phyloP scores from a whole-genome alignment of 2,113 vertebrate species.

The Channa maculata region DNA sequence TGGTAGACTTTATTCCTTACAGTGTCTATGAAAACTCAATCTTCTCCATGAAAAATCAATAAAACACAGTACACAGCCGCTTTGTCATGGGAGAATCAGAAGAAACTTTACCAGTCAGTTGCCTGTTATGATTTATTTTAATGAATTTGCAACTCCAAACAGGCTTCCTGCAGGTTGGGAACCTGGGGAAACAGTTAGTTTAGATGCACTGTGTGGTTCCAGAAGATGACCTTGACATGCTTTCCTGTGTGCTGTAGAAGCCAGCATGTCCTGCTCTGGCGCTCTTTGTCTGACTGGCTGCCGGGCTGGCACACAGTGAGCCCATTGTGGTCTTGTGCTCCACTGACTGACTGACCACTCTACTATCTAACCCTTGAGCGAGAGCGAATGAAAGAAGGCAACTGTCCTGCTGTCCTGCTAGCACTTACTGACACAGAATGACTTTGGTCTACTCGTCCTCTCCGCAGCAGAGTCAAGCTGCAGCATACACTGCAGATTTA shows the following conservation, averaged over 20 bases:
- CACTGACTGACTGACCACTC: slow-evolving; percentile 24
- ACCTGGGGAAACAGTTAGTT: neutral
- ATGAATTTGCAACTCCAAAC: neutral
- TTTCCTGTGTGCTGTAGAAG: slow-evolving; percentile 23
- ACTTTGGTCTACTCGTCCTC: neutral
- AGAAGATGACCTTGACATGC: slow-evolving; percentile 40
- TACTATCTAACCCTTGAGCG: slow-evolving; percentile 13
- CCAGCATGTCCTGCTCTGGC: neutral
- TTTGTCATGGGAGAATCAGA: neutral
- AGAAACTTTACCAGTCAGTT: too few relatives aligned
- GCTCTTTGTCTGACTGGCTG: slow-evolving; percentile 2
- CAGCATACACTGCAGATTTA: slow-evolving; percentile 14
- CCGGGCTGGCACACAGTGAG: slow-evolving; percentile 39
- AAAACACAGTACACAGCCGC: neutral
- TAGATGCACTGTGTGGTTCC: slow-evolving; percentile 16
- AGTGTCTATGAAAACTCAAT: neutral
- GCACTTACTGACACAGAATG: slow-evolving; percentile 27
- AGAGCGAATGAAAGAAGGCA: slow-evolving; percentile 40
- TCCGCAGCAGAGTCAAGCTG: slow-evolving; percentile 24
- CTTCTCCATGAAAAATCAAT: neutral
- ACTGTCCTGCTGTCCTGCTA: slow-evolving; percentile 36
- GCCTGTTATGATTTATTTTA: too few relatives aligned
- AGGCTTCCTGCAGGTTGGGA: neutral
- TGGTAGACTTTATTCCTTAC: neutral
- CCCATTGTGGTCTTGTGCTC: slow-evolving; percentile 42